Base-by-base conservation (phyloP, 1,140 invertebrate genomes). In the Lycorma delicatula region DNA sequence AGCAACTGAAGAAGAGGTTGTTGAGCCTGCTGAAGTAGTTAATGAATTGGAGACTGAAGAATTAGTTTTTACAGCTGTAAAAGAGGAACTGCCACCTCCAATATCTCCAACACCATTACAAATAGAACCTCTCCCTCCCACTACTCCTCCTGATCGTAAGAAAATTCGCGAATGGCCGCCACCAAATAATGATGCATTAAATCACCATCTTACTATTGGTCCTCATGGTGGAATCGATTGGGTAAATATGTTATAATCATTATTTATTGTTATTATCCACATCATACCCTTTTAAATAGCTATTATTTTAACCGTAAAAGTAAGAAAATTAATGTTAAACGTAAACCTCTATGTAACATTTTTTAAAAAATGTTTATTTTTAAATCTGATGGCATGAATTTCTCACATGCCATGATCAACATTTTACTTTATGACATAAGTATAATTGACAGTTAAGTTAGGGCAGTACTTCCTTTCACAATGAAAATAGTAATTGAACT, bases 191-290 rank as follows among this genome's bases (percentile, higher is more conserved):
- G 64, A 65, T 12, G 53, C 56, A 5, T 20, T 63, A 9, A 49
- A 71, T 46, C 77, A 81, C 64, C 80, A 82, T 67, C 60, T 82
- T 13, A 82, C 80, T 0, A 80, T 82, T 46, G 80, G 79, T 20
- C 79, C 79, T 13, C 77, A 81, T 50, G 81, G 81, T 16, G 82
- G 79, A 47, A 73, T 81, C 7, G 82, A 84, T 66, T 84, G 81
- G 81, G 78, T 56, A 50, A 34, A 22, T 54, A 34, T 1, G 28
- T n/a, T n/a, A n/a, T n/a, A n/a, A n/a, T n/a, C n/a, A n/a, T n/a
- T n/a, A n/a, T n/a, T n/a, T n/a, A n/a, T n/a, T n/a, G n/a, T n/a
- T n/a, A n/a, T n/a, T n/a, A n/a, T n/a, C n/a, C n/a, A n/a, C n/a
- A n/a, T n/a, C n/a, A n/a, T n/a, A n/a, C n/a, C n/a, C n/a, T n/a